phyloP scores from a whole-genome alignment of 2,888 invertebrate species.

The Dexiosoma caninum region DNA sequence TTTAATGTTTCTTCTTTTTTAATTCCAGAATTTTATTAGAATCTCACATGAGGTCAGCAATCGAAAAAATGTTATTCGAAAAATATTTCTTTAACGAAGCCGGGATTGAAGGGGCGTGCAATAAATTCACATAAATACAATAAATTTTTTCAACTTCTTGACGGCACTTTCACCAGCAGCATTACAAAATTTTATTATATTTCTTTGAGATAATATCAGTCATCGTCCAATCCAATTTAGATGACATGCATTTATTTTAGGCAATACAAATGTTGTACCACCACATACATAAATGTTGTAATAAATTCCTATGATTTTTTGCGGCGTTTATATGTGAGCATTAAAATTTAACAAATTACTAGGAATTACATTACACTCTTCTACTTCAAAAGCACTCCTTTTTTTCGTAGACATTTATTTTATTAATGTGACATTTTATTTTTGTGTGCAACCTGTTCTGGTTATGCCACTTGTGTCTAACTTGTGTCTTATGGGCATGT shows the following conservation, averaged over 20 bases:
- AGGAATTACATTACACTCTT: constrained; percentile 48
- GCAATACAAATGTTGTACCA: not conserved
- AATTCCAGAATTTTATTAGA: not conserved
- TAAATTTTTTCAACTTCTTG: constrained; percentile 41
- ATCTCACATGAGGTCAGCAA: constrained; percentile 45
- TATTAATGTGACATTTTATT: constrained; percentile 40
- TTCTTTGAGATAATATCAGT: constrained; percentile 36
- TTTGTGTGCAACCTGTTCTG: constrained; percentile 22
- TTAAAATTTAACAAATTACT: constrained; percentile 62
- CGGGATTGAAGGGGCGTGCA: constrained; percentile 56
- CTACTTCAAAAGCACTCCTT: constrained; percentile 1
- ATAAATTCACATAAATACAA: constrained; percentile 68
- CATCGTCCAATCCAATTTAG: not conserved
- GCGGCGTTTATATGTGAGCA: constrained; percentile 46
- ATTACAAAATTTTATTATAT: not conserved
- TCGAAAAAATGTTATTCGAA: not conserved
- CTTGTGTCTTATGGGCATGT: constrained; percentile 53
- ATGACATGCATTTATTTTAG: not conserved
- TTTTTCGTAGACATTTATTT: not conserved
- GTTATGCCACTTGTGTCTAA: constrained; percentile 59
- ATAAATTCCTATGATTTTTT: constrained; percentile 51
- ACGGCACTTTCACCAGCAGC: not conserved
- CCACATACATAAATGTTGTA: constrained; percentile 30
- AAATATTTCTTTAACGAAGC: not conserved
- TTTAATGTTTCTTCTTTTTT: constrained; percentile 23